These are phyloP conservation scores for Chouioia cunea DNA, from an alignment of 2,888 invertebrate genomes.

Conservation along the genomic window DNA sequence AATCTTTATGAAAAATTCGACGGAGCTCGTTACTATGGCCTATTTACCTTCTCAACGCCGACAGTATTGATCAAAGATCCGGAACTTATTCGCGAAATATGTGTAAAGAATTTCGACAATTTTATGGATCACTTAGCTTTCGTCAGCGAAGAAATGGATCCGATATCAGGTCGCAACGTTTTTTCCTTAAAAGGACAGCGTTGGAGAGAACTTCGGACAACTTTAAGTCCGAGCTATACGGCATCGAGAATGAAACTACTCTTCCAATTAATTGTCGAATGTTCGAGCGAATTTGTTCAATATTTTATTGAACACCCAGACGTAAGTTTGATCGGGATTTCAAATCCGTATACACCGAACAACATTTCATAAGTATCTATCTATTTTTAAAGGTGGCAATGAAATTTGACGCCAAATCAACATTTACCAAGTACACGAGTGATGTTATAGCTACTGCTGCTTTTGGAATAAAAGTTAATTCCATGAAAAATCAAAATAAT, in stretches of 20 bases:
- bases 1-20: conserved; percentile 45
- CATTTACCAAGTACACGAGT: conserved; percentile 71
- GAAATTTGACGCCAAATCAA: conserved; percentile 68
- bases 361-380: not conserved
- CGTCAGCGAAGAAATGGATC: conserved; percentile 53
- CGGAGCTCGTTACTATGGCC: conserved; percentile 50
- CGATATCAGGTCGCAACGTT: conserved; percentile 54
- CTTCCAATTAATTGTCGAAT: conserved; percentile 58
- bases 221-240: conserved; percentile 72
- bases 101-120: conserved; percentile 55
- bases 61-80: conserved; percentile 56
- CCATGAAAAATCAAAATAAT: conserved; percentile 68
- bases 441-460: conserved; percentile 74
- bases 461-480: conserved; percentile 72
- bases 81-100: conserved; percentile 56
- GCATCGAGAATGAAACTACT: conserved; percentile 72
- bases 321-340: not conserved
- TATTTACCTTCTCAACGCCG: conserved; percentile 52
- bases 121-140: conserved; percentile 55
- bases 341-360: no score
- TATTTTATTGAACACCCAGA: conserved; percentile 49
- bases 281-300: conserved; percentile 55
- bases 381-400: conserved; percentile 38
- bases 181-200: conserved; percentile 55
- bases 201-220: conserved; percentile 70